phyloP scores from a whole-genome alignment of 2,797 vertebrate species.

The Darevskia nairensis region DNA sequence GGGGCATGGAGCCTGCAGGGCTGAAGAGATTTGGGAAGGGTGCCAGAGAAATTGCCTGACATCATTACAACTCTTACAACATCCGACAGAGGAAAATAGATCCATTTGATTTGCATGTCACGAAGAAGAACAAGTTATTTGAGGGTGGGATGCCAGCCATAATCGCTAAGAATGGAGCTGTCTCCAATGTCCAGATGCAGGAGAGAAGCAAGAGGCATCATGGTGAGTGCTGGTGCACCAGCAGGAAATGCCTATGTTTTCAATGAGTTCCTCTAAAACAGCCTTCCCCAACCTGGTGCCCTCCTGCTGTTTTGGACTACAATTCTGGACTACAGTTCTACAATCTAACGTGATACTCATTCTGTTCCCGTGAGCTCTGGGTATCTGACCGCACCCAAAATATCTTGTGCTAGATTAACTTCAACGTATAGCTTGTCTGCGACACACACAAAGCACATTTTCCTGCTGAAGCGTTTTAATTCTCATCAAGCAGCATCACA shows the following conservation, averaged over 20 bases:
- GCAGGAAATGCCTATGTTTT: too few species aligned
- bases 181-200: neutral
- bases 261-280: too few species aligned
- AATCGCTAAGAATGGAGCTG: neutral
- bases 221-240: too few species aligned
- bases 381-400: neutral
- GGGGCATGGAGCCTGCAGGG: accelerated
- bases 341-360: too few species aligned
- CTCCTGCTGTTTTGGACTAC: too few species aligned
- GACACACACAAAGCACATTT: neutral
- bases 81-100: neutral
- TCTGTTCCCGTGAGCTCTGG: neutral
- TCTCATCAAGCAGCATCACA: neutral
- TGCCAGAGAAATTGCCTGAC: neutral
- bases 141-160: neutral
- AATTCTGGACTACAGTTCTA: too few species aligned
- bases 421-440: too few species aligned
- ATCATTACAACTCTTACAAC: neutral
- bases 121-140: neutral
- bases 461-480: neutral
- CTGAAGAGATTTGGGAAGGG: neutral
- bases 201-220: too few species aligned
- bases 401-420: neutral
- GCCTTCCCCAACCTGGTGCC: too few species aligned
- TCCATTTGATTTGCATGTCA: too few species aligned